Base-by-base conservation (phyloP, 2,797 vertebrate species). In the Delichon dasypus region DNA sequence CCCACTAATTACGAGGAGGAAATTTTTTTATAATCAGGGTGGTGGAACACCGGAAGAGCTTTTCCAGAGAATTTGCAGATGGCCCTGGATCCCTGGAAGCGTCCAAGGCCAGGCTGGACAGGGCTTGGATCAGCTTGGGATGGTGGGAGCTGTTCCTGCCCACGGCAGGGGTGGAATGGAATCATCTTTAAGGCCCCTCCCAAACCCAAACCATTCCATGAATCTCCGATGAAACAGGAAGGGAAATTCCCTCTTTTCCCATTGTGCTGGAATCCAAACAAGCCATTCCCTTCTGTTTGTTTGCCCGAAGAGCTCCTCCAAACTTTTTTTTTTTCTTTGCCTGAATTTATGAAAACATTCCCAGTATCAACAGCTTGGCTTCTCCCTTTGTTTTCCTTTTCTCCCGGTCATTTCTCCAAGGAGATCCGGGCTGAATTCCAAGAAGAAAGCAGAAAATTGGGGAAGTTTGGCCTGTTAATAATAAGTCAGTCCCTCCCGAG, bases 121-220 rank as follows among this genome's bases (percentile, higher is more conserved):
- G 5, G 27, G 22, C 13, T 53, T 34, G 58, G 58, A 90, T 23
- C 15, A 23, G 0, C 7, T 47, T 50, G 79, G 26, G 22, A 13
- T 1, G 0, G 8, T 13, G 19, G 64, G 10, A 54, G 17, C 1
- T 57, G 36, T 66, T 26, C 51, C n/a, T 51, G n/a, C 9, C 16
- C 15, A 7, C 1, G 4, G 12, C 11, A 45, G 29, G 22, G 10
- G 1, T 42, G 25, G 32, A 3, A 15, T 1, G 0, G 58, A 34
- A 40, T 29, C 3, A 4, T 3, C 20, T 34, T 51, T 1, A 20
- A 6, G 3, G 26, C 21, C 26, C 6, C 11, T 72, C 64, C 70
- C 44, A n/a, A 16, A 20, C 3, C 13, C n/a, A 51, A 57, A 27
- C 5, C 4, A 3, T 27, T 30, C 42, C 53, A 36, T 10, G 26